phyloP scores from a whole-genome alignment of 2,113 vertebrate species.

The Podarcis muralis region DNA sequence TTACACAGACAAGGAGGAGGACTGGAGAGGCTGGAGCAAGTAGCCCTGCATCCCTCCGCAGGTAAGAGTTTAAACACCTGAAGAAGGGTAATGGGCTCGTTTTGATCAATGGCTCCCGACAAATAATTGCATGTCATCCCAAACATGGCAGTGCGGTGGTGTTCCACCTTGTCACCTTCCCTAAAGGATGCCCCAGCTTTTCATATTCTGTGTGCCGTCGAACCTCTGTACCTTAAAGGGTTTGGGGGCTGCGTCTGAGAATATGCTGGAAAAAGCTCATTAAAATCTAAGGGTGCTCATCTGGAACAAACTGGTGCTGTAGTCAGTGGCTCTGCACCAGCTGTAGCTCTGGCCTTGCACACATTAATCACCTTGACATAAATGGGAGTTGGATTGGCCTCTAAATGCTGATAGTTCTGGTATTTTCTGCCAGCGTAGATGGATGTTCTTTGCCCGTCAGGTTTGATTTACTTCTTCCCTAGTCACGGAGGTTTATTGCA shows the following conservation, averaged over 20 bases:
- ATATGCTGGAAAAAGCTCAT: neutral
- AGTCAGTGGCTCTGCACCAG: neutral
- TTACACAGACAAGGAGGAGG: too few species aligned
- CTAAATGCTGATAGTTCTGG: constrained; percentile 4
- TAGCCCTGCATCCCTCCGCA: too few species aligned
- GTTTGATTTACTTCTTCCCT: constrained; percentile 49
- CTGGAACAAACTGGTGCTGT: neutral
- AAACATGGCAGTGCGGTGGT: neutral
- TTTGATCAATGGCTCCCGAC: neutral
- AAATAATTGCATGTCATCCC: neutral
- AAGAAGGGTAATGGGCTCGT: too few species aligned
- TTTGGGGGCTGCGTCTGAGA: neutral
- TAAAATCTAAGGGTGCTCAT: neutral
- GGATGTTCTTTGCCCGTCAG: neutral
- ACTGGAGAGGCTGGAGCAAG: too few species aligned
- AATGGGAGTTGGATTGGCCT: constrained; percentile 16
- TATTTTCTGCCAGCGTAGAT: constrained; percentile 21
- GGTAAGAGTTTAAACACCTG: too few species aligned
- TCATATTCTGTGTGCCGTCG: neutral
- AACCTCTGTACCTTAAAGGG: neutral
- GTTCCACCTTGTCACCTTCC: too few species aligned
- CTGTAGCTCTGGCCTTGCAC: neutral
- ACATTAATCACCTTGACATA: neutral
- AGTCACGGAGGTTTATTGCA: constrained; percentile 37
- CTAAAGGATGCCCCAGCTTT: neutral